These are phyloP conservation scores for Limanda limanda DNA, from an alignment of 2,113 vertebrate genomes.

Conservation along the genomic window DNA sequence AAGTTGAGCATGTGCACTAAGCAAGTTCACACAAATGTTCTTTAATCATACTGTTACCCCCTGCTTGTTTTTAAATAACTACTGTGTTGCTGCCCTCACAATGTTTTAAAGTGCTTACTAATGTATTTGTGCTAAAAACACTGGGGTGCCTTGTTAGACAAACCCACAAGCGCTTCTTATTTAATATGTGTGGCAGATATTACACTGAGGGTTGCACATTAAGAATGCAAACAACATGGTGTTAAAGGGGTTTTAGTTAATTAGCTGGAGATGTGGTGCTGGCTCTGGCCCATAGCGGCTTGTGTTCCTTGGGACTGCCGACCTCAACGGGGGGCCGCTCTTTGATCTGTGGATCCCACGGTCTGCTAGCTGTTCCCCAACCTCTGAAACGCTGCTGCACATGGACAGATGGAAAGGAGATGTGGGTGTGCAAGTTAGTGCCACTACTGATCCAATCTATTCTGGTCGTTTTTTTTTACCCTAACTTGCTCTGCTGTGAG, in stretches of 20 bases:
- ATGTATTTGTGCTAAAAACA: slow-evolving; percentile 69
- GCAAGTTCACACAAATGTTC: slow-evolving; percentile 21
- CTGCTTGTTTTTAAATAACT: slow-evolving; percentile 16
- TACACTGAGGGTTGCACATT: slow-evolving; percentile 55
- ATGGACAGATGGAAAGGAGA: slow-evolving; percentile 41
- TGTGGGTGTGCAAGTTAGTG: slow-evolving; percentile 14
- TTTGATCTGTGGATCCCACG: slow-evolving; percentile 77
- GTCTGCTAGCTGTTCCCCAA: slow-evolving; percentile 53
- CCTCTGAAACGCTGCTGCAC: slow-evolving; percentile 37
- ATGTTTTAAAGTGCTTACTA: slow-evolving; percentile 66
- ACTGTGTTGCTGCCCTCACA: slow-evolving; percentile 16
- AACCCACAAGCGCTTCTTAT: slow-evolving; percentile 61
- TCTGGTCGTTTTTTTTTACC: background rate
- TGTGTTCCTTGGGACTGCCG: slow-evolving; percentile 54
- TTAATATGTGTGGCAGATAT: slow-evolving; percentile 70
- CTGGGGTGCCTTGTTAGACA: slow-evolving; percentile 75
- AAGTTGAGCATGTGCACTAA: background rate
- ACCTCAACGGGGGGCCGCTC: slow-evolving; percentile 42
- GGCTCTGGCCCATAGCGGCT: slow-evolving; percentile 61
- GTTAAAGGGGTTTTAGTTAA: slow-evolving; percentile 71
- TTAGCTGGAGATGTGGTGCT: slow-evolving; percentile 68
- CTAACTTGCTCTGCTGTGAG: background rate
- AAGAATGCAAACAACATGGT: slow-evolving; percentile 71
- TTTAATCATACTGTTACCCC: slow-evolving; percentile 31
- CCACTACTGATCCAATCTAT: background rate